Conservation (phyloP, 2,797 vertebrate genomes). For the Pteronotus mesoamericanus region DNA sequence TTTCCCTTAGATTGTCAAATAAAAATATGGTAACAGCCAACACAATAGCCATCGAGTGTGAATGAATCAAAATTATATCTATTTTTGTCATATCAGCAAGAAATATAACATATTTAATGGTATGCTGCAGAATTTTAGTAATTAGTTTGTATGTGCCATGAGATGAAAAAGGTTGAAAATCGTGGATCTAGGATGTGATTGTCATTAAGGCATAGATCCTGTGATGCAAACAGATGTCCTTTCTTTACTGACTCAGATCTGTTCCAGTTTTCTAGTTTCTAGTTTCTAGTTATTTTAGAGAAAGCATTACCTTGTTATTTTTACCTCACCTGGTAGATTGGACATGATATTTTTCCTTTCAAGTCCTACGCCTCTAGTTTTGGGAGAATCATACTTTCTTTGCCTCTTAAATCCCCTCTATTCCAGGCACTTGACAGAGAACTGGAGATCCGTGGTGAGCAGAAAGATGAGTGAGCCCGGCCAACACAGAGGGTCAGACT, state of each 20-base stretch:
- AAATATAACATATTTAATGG: no score
- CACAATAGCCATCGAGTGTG: not conserved
- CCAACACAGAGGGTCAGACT: not conserved
- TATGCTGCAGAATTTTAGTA: no score
- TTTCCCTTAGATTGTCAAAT: not conserved
- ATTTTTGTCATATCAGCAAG: no score
- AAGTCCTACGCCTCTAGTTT: not conserved
- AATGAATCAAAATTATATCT: no score
- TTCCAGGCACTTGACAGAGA: not conserved
- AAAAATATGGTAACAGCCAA: not conserved
- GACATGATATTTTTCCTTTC: not conserved
- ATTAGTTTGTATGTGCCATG: no score
- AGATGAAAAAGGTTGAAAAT: no score
- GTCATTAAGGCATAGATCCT: not conserved
- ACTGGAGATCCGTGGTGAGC: not conserved
- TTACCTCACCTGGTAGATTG: constrained; percentile 10
- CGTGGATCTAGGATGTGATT: not conserved
- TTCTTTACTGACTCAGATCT: constrained; percentile 12
- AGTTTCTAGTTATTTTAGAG: constrained; percentile 49
- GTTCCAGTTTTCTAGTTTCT: constrained; percentile 27
- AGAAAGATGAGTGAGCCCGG: not conserved
- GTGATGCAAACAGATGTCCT: not conserved
- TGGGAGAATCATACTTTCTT: not conserved
- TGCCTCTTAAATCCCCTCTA: not conserved
- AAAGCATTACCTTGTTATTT: not conserved